Conservation (phyloP, 1,140 invertebrate genomes). For the Scaptomyza pallida region DNA sequence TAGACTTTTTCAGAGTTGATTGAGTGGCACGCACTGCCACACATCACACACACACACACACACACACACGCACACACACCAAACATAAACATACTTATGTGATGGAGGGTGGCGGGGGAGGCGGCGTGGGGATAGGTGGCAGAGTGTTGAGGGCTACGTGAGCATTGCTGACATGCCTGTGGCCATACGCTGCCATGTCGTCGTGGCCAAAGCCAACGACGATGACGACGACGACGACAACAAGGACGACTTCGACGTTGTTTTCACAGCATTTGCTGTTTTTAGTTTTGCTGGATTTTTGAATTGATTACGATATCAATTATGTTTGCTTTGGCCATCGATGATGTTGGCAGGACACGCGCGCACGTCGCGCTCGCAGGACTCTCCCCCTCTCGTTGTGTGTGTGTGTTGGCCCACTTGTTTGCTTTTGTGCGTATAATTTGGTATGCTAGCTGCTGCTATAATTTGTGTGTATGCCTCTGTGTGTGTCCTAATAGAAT, state of each 20-base stretch:
- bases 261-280: constrained; percentile 77
- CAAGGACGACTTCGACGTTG: constrained; percentile 36
- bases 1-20: constrained; percentile 82
- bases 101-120: constrained; percentile 5
- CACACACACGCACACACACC: constrained; percentile 28
- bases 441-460: constrained; percentile 26
- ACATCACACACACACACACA: constrained; percentile 43
- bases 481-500: constrained; percentile 73
- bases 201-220: constrained; percentile 41
- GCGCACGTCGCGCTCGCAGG: neutral
- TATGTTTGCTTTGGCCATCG: constrained; percentile 78
- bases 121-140: neutral
- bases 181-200: constrained; percentile 51
- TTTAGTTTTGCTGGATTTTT: constrained; percentile 79
- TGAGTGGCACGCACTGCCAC: constrained; percentile 79
- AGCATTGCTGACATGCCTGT: constrained; percentile 61
- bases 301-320: constrained; percentile 83
- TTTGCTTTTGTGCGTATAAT: constrained; percentile 77
- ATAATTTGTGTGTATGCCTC: constrained; percentile 17
- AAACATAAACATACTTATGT: constrained; percentile 39
- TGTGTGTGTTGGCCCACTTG: constrained; percentile 44
- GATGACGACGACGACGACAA: constrained; percentile 1
- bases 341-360: constrained; percentile 32
- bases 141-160: constrained; percentile 43
- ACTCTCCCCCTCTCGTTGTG: constrained; percentile 1